These are phyloP conservation scores for Oreochromis aureus DNA, from an alignment of 2,113 vertebrate genomes.

Conservation along the genomic window DNA sequence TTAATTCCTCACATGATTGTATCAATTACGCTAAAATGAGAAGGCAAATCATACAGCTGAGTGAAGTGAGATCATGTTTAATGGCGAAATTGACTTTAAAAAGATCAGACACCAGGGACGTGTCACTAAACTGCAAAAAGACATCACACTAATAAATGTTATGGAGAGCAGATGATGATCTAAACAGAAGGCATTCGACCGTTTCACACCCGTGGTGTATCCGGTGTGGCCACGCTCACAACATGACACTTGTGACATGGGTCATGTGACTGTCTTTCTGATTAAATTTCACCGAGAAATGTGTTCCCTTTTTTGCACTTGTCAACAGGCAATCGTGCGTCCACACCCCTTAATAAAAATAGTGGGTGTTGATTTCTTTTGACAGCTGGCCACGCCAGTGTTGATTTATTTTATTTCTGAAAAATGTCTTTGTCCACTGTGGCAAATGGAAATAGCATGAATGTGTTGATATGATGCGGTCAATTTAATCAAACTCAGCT, in stretches of 20 bases:
- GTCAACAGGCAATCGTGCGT: conserved; percentile 10
- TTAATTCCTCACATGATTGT: conserved; percentile 28
- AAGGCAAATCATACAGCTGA: conserved; percentile 3
- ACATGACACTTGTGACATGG: conserved; percentile 8
- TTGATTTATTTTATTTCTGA: neutral
- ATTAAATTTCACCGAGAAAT: conserved; percentile 59
- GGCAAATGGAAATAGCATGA: neutral
- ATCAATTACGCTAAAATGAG: conserved; percentile 28
- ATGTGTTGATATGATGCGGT: neutral
- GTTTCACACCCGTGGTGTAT: neutral
- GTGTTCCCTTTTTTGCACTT: conserved; percentile 42
- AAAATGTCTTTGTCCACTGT: neutral
- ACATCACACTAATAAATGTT: conserved; percentile 6
- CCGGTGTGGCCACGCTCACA: neutral
- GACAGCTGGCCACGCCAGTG: neutral
- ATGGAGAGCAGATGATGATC: neutral
- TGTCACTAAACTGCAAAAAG: conserved; percentile 5
- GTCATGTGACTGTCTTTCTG: conserved; percentile 9
- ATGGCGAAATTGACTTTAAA: conserved; percentile 21
- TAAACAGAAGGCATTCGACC: conserved; percentile 5
- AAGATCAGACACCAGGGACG: neutral
- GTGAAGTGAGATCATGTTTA: conserved; percentile 28
- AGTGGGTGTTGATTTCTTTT: neutral
- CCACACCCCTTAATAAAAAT: conserved; percentile 3
- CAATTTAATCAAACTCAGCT: neutral